Conservation (phyloP, 2,797 vertebrate species). For the Peromyscus attwateri region DNA sequence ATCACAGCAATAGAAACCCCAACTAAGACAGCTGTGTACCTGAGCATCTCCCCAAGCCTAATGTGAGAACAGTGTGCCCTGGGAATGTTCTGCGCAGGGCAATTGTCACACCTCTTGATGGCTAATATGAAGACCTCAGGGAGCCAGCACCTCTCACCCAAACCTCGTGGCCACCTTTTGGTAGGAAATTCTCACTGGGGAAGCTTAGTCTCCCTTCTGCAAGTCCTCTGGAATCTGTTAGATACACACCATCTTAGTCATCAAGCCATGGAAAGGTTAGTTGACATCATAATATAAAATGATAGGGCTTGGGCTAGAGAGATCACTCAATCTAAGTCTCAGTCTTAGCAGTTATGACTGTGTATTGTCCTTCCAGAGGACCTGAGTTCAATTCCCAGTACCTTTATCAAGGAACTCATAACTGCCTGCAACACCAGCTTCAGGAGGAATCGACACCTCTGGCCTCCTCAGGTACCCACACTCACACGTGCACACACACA, state of each 20-base stretch:
- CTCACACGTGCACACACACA: not conserved
- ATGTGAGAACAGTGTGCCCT: not conserved
- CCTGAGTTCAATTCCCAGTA: not conserved
- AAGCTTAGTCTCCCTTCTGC: not conserved
- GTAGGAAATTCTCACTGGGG: not conserved
- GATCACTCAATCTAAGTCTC: not conserved
- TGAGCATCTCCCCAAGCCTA: not conserved
- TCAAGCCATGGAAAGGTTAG: slow-evolving; percentile 66
- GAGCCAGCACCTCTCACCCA: not conserved
- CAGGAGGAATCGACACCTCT: not conserved
- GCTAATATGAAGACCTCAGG: not conserved
- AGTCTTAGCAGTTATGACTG: not conserved
- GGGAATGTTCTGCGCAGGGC: not conserved
- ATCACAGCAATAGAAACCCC: not conserved
- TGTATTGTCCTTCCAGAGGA: not conserved
- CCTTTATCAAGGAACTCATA: not conserved
- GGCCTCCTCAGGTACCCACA: not conserved
- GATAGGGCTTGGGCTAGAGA: slow-evolving; percentile 2
- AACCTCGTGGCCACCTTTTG: not conserved
- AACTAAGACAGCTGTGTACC: not conserved
- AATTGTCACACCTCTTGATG: not conserved
- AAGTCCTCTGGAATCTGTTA: slow-evolving; percentile 42
- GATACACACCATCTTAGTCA: slow-evolving; percentile 68
- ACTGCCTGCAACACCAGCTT: not conserved
- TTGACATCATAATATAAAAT: slow-evolving; percentile 76